Percentiles rank a stretch among this genome's conserved stretches.
These are phyloP conservation scores for Apteryx mantelli DNA, from an alignment of 2,113 vertebrate genomes.

Conservation along the genomic window DNA sequence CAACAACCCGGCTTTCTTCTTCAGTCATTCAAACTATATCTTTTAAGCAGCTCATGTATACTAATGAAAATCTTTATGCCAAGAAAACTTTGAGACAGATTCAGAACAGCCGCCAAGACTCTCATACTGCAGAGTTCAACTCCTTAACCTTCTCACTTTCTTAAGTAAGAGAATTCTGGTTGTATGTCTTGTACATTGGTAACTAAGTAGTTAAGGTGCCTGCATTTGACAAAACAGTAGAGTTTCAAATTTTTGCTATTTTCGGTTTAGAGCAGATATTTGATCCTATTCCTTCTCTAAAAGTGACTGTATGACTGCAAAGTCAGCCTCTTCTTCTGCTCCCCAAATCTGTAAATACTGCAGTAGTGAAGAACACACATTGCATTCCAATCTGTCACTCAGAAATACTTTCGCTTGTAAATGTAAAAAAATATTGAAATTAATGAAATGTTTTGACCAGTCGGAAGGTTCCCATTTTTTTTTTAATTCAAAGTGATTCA, in stretches of 20 bases:
- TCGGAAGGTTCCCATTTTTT: neutral
- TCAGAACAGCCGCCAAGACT: neutral
- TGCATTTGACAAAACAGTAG: neutral
- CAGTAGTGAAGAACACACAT: fast-evolving
- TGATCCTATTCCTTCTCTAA: neutral
- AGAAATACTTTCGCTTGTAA: neutral
- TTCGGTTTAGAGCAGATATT: neutral
- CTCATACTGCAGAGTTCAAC: neutral
- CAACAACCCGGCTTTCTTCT: neutral
- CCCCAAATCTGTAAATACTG: neutral
- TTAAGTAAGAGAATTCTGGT: neutral
- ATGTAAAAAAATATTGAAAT: neutral
- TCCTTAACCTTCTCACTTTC: neutral
- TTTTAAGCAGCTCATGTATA: neutral
- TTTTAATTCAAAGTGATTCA: neutral
- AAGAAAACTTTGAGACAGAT: neutral
- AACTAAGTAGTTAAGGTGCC: neutral
- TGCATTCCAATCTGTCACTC: neutral
- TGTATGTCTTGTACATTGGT: neutral
- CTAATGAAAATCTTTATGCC: neutral
- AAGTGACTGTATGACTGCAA: neutral
- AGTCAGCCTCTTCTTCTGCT: neutral
- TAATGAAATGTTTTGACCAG: neutral
- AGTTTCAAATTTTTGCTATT: neutral
- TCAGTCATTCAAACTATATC: neutral